Conservation (phyloP, 2,113 vertebrate species). For the Caretta caretta region DNA sequence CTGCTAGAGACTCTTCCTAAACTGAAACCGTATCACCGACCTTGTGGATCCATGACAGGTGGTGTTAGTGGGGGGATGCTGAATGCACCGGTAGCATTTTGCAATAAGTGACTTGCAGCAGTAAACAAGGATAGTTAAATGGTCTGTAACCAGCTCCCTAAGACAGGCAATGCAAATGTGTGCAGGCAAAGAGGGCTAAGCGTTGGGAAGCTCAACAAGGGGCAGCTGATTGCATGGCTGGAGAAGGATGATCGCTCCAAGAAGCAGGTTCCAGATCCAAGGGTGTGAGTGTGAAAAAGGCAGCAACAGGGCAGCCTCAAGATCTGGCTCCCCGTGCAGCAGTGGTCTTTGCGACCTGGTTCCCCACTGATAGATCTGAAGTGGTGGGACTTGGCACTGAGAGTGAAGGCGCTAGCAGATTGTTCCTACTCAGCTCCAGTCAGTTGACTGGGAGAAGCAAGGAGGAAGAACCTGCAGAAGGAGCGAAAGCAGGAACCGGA, state of each 20-base stretch:
- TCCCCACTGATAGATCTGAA: background rate
- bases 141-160: background rate
- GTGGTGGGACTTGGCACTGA: background rate
- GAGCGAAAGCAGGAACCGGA: background rate
- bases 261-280: background rate
- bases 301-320: background rate
- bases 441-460: too few relatives aligned
- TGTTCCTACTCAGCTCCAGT: too few relatives aligned
- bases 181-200: background rate
- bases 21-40: background rate
- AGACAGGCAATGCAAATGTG: background rate
- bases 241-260: background rate
- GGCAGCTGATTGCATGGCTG: background rate
- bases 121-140: background rate
- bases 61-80: background rate
- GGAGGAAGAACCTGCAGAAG: background rate
- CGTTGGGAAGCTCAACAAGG: background rate
- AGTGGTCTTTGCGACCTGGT: too few relatives aligned
- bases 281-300: background rate
- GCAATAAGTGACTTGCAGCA: background rate
- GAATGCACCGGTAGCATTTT: background rate
- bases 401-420: background rate
- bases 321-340: background rate
- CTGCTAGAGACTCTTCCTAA: background rate
- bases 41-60: background rate